phyloP scores from a whole-genome alignment of 2,797 vertebrate genomes.

The Amniataba percoides region DNA sequence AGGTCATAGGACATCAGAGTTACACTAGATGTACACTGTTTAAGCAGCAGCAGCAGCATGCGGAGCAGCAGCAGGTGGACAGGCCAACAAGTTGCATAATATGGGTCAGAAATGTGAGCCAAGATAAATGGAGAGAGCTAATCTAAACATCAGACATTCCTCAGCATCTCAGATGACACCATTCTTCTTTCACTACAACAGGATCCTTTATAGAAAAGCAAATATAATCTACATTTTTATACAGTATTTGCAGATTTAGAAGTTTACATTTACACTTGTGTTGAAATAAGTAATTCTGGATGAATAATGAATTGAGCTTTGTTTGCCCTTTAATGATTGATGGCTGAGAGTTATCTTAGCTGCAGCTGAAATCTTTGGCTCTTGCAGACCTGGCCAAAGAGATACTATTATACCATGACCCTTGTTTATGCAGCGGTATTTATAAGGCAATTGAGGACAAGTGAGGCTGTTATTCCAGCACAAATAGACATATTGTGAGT shows the following conservation, averaged over 20 bases:
- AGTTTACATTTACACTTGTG: neutral
- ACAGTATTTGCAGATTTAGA: slow-evolving; percentile 14
- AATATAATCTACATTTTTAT: slow-evolving; percentile 6
- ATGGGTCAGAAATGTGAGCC: slow-evolving; percentile 45
- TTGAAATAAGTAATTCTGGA: slow-evolving; percentile 6
- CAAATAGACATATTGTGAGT: slow-evolving; percentile 60
- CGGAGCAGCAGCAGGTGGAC: slow-evolving; percentile 57
- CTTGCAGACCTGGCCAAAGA: slow-evolving; percentile 24
- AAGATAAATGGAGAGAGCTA: slow-evolving; percentile 37
- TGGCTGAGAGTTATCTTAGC: slow-evolving; percentile 9
- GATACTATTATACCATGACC: slow-evolving; percentile 5
- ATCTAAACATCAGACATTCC: slow-evolving; percentile 39
- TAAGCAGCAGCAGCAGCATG: no score
- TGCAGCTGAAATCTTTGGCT: slow-evolving; percentile 41
- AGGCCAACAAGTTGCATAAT: slow-evolving; percentile 68
- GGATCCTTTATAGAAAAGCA: slow-evolving; percentile 14
- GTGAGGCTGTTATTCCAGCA: slow-evolving; percentile 52
- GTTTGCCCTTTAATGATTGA: slow-evolving; percentile 27
- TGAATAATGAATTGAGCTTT: slow-evolving; percentile 9
- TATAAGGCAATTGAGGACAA: slow-evolving; percentile 57
- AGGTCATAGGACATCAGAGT: slow-evolving; percentile 6
- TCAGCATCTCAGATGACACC: slow-evolving; percentile 27
- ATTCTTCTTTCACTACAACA: slow-evolving; percentile 8
- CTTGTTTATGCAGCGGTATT: slow-evolving; percentile 52
- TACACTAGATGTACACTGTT: slow-evolving; percentile 1